Percentiles rank a stretch among this genome's conserved stretches.
phyloP scores from a whole-genome alignment of 2,888 invertebrate genomes.

The Phorcus lineatus region DNA sequence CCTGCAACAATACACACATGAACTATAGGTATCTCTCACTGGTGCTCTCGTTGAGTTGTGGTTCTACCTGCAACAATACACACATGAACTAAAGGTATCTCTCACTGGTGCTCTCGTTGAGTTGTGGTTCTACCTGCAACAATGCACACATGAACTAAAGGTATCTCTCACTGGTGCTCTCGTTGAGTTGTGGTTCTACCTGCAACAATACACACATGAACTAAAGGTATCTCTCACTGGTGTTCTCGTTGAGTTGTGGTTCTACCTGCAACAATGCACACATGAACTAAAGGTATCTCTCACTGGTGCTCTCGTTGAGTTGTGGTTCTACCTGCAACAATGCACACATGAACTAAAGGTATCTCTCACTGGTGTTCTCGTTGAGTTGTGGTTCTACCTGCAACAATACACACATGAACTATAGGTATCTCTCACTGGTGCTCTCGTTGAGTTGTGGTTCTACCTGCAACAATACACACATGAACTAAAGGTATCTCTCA shows the following conservation, averaged over 20 bases:
- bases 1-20: background rate
- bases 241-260: background rate
- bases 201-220: background rate
- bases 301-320: too few species aligned
- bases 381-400: background rate
- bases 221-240: too few species aligned
- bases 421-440: too few species aligned
- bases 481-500: too few species aligned
- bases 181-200: background rate
- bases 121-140: background rate
- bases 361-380: too few species aligned
- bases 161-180: too few species aligned
- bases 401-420: background rate
- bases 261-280: background rate
- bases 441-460: background rate
- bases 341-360: background rate
- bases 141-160: background rate
- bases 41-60: background rate
- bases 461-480: background rate
- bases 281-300: too few species aligned
- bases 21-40: too few species aligned
- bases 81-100: too few species aligned
- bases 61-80: background rate
- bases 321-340: background rate
- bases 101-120: too few species aligned